Percentiles rank a stretch among this genome's conserved stretches.
These are phyloP conservation scores for Galerucella calmariensis DNA, from an alignment of 2,888 invertebrate species.

Conservation along the genomic window DNA sequence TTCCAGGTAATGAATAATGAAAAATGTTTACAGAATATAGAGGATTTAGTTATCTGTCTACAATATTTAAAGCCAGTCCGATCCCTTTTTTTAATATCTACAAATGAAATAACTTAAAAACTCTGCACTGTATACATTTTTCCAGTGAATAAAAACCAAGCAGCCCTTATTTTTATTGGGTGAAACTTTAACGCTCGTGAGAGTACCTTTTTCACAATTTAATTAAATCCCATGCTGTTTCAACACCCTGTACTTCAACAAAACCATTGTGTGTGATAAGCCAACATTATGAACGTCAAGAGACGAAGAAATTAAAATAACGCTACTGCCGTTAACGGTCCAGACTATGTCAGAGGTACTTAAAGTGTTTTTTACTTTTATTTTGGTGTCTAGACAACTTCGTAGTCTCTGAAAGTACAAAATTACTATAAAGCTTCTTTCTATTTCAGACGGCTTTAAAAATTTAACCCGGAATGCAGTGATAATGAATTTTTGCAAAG, in stretches of 20 bases:
- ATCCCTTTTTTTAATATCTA: no score
- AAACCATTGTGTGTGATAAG: background rate
- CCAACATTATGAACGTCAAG: background rate
- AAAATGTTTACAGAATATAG: no score
- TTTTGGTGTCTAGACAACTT: conserved; percentile 5
- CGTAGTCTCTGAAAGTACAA: background rate
- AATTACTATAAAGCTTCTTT: background rate
- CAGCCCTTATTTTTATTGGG: no score
- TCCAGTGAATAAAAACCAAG: no score
- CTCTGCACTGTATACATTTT: no score
- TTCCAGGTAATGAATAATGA: no score
- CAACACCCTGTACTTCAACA: background rate
- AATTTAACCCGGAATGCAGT: conserved; percentile 8
- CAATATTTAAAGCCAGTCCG: no score
- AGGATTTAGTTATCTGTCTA: no score
- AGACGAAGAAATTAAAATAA: background rate
- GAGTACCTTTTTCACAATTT: background rate
- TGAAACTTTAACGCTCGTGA: no score
- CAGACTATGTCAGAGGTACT: conserved; percentile 1
- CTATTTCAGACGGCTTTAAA: background rate
- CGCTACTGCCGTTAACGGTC: background rate
- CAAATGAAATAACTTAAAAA: no score
- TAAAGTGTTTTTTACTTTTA: background rate
- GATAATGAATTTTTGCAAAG: background rate
- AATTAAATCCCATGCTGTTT: background rate